These are phyloP conservation scores for Dynastes grantii DNA, from an alignment of 2,888 invertebrate species.

Conservation along the genomic window DNA sequence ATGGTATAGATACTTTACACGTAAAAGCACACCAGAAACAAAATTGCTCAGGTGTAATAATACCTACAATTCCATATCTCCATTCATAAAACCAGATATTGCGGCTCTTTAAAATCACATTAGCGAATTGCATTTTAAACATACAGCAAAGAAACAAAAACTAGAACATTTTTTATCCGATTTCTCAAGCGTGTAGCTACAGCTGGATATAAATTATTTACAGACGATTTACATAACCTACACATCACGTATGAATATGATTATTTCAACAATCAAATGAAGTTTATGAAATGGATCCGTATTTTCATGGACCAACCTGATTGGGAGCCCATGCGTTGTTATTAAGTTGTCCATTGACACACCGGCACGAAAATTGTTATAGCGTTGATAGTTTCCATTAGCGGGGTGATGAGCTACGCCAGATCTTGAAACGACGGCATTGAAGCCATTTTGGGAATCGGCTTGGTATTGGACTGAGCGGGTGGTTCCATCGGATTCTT, in stretches of 20 bases:
- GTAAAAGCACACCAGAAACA: constrained; percentile 1
- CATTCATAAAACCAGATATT: no score
- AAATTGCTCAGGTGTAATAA: not conserved
- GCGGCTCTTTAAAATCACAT: no score
- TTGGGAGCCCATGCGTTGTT: not conserved
- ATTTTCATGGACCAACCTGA: not conserved
- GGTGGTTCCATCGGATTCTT: constrained; percentile 27
- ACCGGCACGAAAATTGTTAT: not conserved
- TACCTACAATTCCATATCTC: no score
- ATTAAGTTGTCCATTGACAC: not conserved
- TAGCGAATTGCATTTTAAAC: no score
- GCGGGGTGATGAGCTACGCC: constrained; percentile 38
- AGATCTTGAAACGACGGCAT: constrained; percentile 44
- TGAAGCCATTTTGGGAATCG: constrained; percentile 21
- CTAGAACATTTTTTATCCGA: not conserved
- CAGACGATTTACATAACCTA: not conserved
- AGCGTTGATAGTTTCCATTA: no score
- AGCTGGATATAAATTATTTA: constrained; percentile 2
- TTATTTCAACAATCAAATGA: no score
- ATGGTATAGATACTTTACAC: not conserved
- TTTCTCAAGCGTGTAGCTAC: constrained; percentile 1
- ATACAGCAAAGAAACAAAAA: no score
- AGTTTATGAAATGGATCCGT: not conserved
- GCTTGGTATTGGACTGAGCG: constrained; percentile 30
- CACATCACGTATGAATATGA: not conserved